These are phyloP conservation scores for Epinotia demarniana DNA, from an alignment of 2,888 invertebrate species.

Conservation along the genomic window DNA sequence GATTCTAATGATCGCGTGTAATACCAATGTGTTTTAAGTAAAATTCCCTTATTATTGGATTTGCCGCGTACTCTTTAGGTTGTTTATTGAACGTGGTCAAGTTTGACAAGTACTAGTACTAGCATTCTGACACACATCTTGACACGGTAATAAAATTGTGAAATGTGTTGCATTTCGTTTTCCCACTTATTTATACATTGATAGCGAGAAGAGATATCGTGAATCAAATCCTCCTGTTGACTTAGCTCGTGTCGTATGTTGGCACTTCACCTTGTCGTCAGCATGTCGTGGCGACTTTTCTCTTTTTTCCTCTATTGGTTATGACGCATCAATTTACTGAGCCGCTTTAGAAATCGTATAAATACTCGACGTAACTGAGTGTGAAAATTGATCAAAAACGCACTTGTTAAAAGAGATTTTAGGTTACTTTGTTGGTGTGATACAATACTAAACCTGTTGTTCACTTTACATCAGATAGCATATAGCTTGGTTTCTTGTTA, in stretches of 20 bases:
- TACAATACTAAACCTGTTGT: slow-evolving; percentile 32
- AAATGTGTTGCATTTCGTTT: slow-evolving; percentile 51
- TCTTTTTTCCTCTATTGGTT: slow-evolving; percentile 61
- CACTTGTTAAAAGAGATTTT: slow-evolving; percentile 35
- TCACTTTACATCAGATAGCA: not conserved
- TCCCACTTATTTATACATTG: slow-evolving; percentile 47
- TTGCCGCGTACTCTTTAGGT: slow-evolving; percentile 66
- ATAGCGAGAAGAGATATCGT: slow-evolving; percentile 39
- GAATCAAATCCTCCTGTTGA: slow-evolving; percentile 32
- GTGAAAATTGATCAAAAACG: slow-evolving; percentile 43
- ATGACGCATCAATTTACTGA: slow-evolving; percentile 73
- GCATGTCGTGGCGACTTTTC: slow-evolving; percentile 58
- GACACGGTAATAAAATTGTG: slow-evolving; percentile 66
- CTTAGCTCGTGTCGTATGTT: slow-evolving; percentile 24
- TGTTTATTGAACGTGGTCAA: slow-evolving; percentile 81
- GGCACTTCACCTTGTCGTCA: slow-evolving; percentile 40
- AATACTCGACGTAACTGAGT: slow-evolving; percentile 47
- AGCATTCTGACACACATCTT: slow-evolving; percentile 70
- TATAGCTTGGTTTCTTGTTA: slow-evolving; percentile 6
- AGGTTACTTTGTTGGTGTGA: slow-evolving; percentile 27
- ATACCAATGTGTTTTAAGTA: slow-evolving; percentile 56
- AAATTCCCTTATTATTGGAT: slow-evolving; percentile 57
- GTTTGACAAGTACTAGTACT: slow-evolving; percentile 68
- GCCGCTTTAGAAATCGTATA: slow-evolving; percentile 57
- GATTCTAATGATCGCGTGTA: slow-evolving; percentile 55